Base-by-base conservation (phyloP, 2,797 vertebrate species). In the Micromesistius poutassou region DNA sequence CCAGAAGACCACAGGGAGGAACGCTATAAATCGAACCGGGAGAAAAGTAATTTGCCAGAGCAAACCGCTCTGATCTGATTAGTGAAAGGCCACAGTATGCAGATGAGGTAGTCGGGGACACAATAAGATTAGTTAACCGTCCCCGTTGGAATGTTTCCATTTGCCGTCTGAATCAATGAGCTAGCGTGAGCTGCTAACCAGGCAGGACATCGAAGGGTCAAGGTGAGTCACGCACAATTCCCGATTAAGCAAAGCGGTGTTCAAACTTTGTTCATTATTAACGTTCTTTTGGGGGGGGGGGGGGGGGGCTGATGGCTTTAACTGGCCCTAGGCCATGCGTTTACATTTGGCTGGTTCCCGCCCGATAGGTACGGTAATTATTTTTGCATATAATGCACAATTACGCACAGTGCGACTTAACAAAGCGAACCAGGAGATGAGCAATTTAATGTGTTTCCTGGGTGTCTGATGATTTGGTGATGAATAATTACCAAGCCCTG, bases 401-500 rank as follows among this genome's bases (percentile, higher is more conserved):
- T 88, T 83, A 89, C 75, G 82, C 82, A 83, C 82, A 80, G 75
- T 83, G 82, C 82, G 84, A 88, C 87, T 76, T 77, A 90, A 89
- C 87, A 88, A 89, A 88, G 84, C 78, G 79, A 68, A 81, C 80
- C 81, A 84, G 83, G 80, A 85, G 88, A 90, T 80, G 77, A 92
- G 84, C 75, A 78, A 74, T 76, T 87, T 91, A 83, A 89, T 89
- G 72, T 83, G 77, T 85, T 90, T 86, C 85, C 83, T 79, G 75
- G 82, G 84, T 80, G 88, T 91, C 88, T 86, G 83, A 87, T 90
- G n/a, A 5, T 62, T 87, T 85, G 86, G 78, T 89, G 88, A 88
- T 90, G 84, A 92, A 92, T 93, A 93, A 93, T 93, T 91, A 91
- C 80, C 80, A 71, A 71, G 55, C 55, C 81, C 79, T 30, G 74